Percentiles rank a stretch among this genome's conserved stretches.
Evolutionary conservation across 2,113 vertebrate genomes (phyloP).

Genomic region (Crotalus tigris): DNA sequence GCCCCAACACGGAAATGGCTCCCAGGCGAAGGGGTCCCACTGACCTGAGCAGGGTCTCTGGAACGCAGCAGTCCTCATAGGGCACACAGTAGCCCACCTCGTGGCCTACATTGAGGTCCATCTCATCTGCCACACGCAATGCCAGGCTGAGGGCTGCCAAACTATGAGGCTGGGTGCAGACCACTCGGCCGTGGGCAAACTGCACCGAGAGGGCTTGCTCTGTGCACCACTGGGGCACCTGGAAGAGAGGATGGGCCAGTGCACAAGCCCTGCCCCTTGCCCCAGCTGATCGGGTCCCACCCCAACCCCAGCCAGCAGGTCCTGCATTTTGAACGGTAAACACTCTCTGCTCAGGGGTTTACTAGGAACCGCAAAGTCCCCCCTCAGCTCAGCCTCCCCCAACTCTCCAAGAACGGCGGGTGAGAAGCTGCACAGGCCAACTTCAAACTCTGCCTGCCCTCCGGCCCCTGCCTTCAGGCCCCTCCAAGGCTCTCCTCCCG

Average conservation of each 20-base stretch:
- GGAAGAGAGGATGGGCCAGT: slow-evolving; percentile 2
- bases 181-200: slow-evolving; percentile 82
- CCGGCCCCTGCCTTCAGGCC: background rate
- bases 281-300: background rate
- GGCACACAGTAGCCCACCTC: slow-evolving; percentile 92
- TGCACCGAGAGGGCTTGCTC: slow-evolving; percentile 86
- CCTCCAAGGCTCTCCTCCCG: background rate
- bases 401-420: background rate
- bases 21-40: background rate
- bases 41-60: slow-evolving; percentile 89
- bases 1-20: background rate
- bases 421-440: background rate
- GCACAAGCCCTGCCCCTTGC: background rate
- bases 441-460: background rate
- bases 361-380: background rate
- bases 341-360: background rate
- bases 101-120: slow-evolving; percentile 93
- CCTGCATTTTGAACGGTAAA: background rate
- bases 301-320: no score
- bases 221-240: slow-evolving; percentile 96
- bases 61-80: slow-evolving; percentile 88
- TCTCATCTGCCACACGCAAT: slow-evolving; percentile 89
- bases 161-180: slow-evolving; percentile 84
- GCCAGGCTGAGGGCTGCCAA: slow-evolving; percentile 86
- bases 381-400: background rate